Conservation (phyloP, 1,140 invertebrate genomes). For the Doryteuthis pealeii region DNA sequence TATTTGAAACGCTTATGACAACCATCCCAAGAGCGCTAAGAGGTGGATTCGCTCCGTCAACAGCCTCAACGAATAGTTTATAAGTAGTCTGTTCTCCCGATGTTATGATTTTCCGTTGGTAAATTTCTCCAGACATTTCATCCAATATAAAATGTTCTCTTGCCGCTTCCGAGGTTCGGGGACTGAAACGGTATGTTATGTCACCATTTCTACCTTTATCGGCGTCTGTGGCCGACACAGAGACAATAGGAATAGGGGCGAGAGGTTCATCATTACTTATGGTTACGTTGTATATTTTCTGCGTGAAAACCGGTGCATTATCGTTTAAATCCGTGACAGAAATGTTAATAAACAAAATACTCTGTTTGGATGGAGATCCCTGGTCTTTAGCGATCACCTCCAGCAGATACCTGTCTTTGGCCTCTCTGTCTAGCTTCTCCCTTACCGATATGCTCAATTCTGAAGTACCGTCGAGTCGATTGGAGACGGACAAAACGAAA, state of each 20-base stretch:
- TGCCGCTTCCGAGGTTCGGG: conserved; percentile 29
- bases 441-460: conserved; percentile 45
- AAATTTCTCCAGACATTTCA: conserved; percentile 7
- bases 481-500: conserved; percentile 43
- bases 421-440: conserved; percentile 66
- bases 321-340: conserved; percentile 85
- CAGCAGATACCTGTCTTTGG: conserved; percentile 72
- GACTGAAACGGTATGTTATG: conserved; percentile 66
- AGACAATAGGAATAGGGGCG: conserved; percentile 58
- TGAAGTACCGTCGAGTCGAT: conserved; percentile 35
- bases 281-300: no score
- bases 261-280: no score
- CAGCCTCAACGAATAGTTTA: conserved; percentile 59
- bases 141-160: conserved; percentile 19
- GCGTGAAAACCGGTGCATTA: conserved; percentile 62
- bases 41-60: not conserved
- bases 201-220: conserved; percentile 49
- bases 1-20: not conserved
- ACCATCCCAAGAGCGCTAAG: not conserved
- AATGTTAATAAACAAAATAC: conserved; percentile 79
- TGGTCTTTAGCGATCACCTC: conserved; percentile 88
- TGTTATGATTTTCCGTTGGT: conserved; percentile 20
- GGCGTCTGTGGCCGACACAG: conserved; percentile 71
- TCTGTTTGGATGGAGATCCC: conserved; percentile 85
- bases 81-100: not conserved